Evolutionary conservation across 2,797 vertebrate species (phyloP).

Genomic region (Pangasius krempfi): DNA sequence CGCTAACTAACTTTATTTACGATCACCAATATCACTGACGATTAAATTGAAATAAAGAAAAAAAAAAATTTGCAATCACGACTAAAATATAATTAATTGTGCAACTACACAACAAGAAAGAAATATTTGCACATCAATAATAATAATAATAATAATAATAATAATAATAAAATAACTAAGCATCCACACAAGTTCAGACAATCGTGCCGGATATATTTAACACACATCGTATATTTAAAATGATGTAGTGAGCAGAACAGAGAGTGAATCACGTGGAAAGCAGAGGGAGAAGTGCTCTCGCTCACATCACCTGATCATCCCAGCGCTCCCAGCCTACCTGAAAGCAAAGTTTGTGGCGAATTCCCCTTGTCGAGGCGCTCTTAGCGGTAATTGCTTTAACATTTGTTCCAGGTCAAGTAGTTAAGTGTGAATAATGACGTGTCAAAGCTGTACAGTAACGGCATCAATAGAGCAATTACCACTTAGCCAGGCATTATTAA

Average conservation of each 20-base stretch:
- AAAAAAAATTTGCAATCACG: background rate
- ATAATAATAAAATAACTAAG: too few relatives aligned
- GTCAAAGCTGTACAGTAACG: slow-evolving; percentile 86
- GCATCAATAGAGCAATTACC: slow-evolving; percentile 89
- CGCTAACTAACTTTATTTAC: background rate
- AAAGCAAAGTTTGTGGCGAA: slow-evolving; percentile 82
- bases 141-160: too few relatives aligned
- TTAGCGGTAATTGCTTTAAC: slow-evolving; percentile 87
- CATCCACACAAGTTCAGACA: too few relatives aligned
- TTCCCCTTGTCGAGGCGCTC: slow-evolving; percentile 82
- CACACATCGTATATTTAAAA: background rate
- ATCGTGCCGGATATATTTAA: background rate
- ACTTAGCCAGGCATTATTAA: slow-evolving; percentile 84
- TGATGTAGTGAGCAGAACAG: background rate
- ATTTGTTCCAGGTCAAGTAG: slow-evolving; percentile 91
- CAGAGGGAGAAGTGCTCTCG: background rate
- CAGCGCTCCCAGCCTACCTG: slow-evolving; percentile 64
- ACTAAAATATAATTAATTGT: background rate
- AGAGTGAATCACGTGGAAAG: slow-evolving; percentile 1
- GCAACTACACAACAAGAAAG: background rate
- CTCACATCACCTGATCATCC: slow-evolving; percentile 19
- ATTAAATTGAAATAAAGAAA: background rate
- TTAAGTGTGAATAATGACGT: slow-evolving; percentile 93
- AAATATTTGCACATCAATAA: background rate
- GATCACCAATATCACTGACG: background rate